A percentile compares a stretch with the other conserved stretches of the same genome.
Conservation (phyloP, 2,888 invertebrate species). For the Cenopis cana region DNA sequence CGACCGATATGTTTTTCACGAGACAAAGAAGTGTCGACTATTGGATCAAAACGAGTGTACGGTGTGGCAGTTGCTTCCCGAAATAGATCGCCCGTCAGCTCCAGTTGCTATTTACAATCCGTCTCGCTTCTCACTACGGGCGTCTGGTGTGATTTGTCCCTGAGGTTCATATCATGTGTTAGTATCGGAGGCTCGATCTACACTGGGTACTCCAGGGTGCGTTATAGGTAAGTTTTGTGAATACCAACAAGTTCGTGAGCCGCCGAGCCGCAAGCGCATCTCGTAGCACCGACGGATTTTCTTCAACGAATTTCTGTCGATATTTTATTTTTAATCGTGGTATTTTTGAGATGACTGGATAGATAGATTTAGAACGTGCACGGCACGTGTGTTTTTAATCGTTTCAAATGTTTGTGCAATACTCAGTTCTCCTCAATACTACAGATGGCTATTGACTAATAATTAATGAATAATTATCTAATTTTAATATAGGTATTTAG, state of each 20-base stretch:
- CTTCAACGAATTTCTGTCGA: conserved; percentile 68
- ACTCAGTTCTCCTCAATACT: neutral
- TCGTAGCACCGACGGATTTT: conserved; percentile 56
- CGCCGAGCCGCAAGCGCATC: conserved; percentile 59
- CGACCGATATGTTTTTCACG: conserved; percentile 72
- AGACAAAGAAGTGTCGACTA: conserved; percentile 80
- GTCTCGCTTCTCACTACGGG: neutral
- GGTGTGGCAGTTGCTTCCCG: conserved; percentile 66
- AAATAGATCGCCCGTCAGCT: conserved; percentile 80
- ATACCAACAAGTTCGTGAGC: neutral
- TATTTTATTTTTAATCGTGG: conserved; percentile 74
- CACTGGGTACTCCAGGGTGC: neutral
- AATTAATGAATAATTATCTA: neutral
- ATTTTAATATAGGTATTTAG: neutral
- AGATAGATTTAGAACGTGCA: conserved; percentile 24
- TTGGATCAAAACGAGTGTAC: conserved; percentile 67
- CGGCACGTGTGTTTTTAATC: neutral
- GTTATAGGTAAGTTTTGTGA: neutral
- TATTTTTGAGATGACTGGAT: conserved; percentile 62
- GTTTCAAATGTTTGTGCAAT: neutral
- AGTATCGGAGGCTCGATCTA: neutral
- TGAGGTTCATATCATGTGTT: neutral
- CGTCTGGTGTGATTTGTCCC: neutral
- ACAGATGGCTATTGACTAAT: neutral
- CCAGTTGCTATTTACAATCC: conserved; percentile 59